Evolutionary conservation across 1,140 invertebrate genomes (phyloP).

Genomic region (Hypsibius dujardini): DNA sequence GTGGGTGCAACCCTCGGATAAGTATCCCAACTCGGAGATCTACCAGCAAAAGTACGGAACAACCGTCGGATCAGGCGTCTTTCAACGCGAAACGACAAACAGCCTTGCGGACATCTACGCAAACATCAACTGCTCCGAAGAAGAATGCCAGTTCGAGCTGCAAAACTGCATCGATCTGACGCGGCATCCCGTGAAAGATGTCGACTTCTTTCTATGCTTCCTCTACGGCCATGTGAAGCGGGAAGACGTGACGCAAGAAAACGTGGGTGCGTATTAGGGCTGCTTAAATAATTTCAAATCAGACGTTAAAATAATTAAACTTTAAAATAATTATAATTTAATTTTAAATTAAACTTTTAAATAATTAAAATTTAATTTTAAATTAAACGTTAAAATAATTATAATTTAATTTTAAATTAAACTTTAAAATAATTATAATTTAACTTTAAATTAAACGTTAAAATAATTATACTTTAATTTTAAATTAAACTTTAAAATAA

Average conservation of each 20-base stretch:
- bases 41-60: background rate
- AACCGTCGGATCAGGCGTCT: background rate
- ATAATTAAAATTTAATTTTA: no score
- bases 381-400: no score
- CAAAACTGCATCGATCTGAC: background rate
- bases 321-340: no score
- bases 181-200: background rate
- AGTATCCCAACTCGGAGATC: background rate
- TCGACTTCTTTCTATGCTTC: conserved; percentile 4
- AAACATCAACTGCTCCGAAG: background rate
- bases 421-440: no score
- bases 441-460: no score
- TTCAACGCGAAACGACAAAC: background rate
- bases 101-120: background rate
- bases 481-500: no score
- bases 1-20: conserved; percentile 10
- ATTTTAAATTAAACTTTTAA: no score
- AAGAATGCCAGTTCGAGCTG: background rate
- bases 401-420: no score
- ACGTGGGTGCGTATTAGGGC: background rate
- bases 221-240: background rate
- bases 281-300: no score
- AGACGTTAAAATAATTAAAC: no score
- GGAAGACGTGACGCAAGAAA: background rate
- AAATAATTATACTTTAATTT: no score